Base-by-base conservation (phyloP, 1,140 invertebrate species). In the Drosophila fuyamai region DNA sequence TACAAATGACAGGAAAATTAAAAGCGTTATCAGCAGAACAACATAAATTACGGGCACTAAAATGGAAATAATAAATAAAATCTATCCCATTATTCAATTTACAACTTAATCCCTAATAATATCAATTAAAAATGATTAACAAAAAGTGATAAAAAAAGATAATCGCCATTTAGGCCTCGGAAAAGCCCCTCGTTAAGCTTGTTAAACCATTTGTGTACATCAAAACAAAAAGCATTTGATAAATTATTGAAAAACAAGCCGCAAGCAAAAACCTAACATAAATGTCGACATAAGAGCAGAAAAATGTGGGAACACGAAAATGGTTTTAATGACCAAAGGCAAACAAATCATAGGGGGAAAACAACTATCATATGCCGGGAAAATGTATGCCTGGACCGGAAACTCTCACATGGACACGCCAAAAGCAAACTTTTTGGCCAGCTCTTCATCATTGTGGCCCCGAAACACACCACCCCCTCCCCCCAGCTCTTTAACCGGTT, bases 291-390 rank as follows among this genome's bases (percentile, higher is more conserved):
- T 41, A 61, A 81, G 74, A 23, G 50, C 40, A 57, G 54, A 36
- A 75, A 58, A 59, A 53, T 54, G 65, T 54, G 60, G 68, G 57
- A 81, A 72, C 72, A 84, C 35, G 57, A 80, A 76, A 80, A 80
- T 51, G 62, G 62, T 80, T 80, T 80, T 76, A 80, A 72, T 76
- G 66, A 80, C 76, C 59, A 38, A 76, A 66, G 48, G 32, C 65
- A 82, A 83, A 66, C 75, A 71, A 83, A 82, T 71, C 43, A 48
- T 41, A 57, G n/a, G 14, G 38, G 60, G 43, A 10, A 48, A 60
- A 76, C 40, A 60, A 62, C 53, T 67, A 56, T 60, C 44, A 66
- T 50, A 72, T 58, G 76, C 40, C 56, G 38, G 48, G 44, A 59
- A 35, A 46, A 51, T 55, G 46, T 38, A 18, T 46, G 43, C 36